Conservation (phyloP, 2,113 vertebrate genomes). For the Trichomycterus rosablanca region DNA sequence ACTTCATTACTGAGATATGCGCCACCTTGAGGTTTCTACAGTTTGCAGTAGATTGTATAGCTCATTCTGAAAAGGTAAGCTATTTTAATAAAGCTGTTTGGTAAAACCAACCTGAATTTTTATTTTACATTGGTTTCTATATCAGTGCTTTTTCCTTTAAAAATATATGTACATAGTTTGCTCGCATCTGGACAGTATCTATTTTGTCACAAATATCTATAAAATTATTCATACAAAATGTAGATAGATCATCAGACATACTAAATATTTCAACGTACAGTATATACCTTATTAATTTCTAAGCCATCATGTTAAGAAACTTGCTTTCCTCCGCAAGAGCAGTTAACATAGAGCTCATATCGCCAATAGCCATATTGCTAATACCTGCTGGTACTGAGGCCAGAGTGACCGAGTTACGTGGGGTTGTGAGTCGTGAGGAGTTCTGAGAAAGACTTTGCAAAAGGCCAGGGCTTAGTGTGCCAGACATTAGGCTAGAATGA, state of each 20-base stretch:
- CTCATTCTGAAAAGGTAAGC: conserved; percentile 13
- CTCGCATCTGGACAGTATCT: conserved; percentile 12
- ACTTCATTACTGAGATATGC: conserved; percentile 56
- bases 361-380: conserved; percentile 98
- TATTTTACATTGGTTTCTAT: conserved; percentile 45
- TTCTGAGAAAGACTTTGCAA: conserved; percentile 93
- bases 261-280: too few relatives aligned
- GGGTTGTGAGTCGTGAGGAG: conserved; percentile 94
- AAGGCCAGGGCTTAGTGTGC: conserved; percentile 88
- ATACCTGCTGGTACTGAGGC: conserved; percentile 84
- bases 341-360: conserved; percentile 98
- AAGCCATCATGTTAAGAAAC: conserved; percentile 95
- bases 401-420: conserved; percentile 89
- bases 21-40: conserved; percentile 46
- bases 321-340: conserved; percentile 95
- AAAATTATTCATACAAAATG: conserved; percentile 14
- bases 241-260: too few relatives aligned
- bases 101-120: conserved; percentile 27
- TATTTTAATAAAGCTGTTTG: conserved; percentile 8
- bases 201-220: conserved; percentile 29
- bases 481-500: conserved; percentile 93
- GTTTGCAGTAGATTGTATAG: conserved; percentile 43
- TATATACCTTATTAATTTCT: conserved; percentile 49
- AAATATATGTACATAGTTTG: conserved; percentile 34
- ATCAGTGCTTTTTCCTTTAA: conserved; percentile 61